Evolutionary conservation across 2,888 invertebrate genomes (phyloP), one percentile per base, ranked within the genome.

Genomic region (Sminthurinus aureus): DNA sequence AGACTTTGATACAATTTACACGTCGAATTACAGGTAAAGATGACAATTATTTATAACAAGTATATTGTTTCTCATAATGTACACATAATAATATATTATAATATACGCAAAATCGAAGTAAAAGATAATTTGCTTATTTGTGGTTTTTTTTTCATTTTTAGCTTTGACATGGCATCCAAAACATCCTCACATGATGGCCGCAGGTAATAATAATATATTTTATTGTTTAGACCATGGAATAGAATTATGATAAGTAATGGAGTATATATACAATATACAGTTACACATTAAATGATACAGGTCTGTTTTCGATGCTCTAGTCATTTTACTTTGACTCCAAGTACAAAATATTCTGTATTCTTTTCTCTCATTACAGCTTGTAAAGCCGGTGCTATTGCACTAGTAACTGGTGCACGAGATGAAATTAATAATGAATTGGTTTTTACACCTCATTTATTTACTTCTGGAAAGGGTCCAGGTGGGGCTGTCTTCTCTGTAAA

Each of bases 351-450:
- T 6, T 38, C 6, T 38, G 6, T 38, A 1, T 38, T 38, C 6
- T 38, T 38, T 38, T 38, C 6, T 38, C 38, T 38, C 38, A 38
- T 38, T 38, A 38, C 6, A 38, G 38, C 38, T 38, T 84, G 84
- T 13, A 88, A 88, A 82, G 84, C 83, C 71, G 88, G 88, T 0
- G 86, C 86, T 66, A 85, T 86, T 67, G 67, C 82, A 26, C 12
- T 76, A 38, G 15, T 83, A 69, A 71, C 76, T 12, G 74, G 74
- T 26, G 12, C 9, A 38, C 0, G 18, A 26, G 74, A 38, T 38
- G 50, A 26, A 26, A 6, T 26, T 2, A 12, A 26, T 12, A n/a
- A 26, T 74, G 13, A n/a, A 24, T 74, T 74, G 12, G 12, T 15
- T 26, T 20, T 74, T n/a, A 38, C 2, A 13, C 18, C 26, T 9